These are phyloP conservation scores for Trisateles emortualis DNA, from an alignment of 2,888 invertebrate species.

Conservation along the genomic window DNA sequence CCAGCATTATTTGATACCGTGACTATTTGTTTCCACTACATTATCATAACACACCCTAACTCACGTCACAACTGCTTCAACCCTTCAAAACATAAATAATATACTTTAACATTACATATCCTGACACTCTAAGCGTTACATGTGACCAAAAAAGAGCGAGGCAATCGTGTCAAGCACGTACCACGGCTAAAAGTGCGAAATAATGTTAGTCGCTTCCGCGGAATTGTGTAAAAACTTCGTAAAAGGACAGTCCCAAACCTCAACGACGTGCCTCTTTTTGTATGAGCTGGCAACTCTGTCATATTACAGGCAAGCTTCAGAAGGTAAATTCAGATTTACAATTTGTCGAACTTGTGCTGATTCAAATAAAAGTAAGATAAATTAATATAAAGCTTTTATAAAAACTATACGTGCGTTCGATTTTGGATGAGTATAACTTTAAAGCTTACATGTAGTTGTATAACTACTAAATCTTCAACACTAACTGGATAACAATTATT, in stretches of 20 bases:
- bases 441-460: no score
- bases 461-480: no score
- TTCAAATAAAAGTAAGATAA: no score
- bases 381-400: no score
- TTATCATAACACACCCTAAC: not conserved
- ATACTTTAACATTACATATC: conserved; percentile 16
- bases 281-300: conserved; percentile 11
- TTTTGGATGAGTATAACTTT: no score
- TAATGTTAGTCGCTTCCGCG: conserved; percentile 50
- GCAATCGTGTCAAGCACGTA: conserved; percentile 51
- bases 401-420: no score
- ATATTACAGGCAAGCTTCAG: conserved; percentile 6
- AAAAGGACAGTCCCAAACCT: conserved; percentile 43
- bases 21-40: not conserved
- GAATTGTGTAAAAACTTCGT: conserved; percentile 51
- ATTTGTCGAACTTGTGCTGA: no score
- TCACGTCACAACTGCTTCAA: not conserved
- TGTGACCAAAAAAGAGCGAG: conserved; percentile 25
- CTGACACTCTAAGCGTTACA: conserved; percentile 27
- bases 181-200: conserved; percentile 51
- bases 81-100: conserved; percentile 20
- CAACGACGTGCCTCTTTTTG: conserved; percentile 41
- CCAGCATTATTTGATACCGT: no score
- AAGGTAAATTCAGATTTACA: conserved; percentile 6
- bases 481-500: no score